A percentile compares a stretch with the other conserved stretches of the same genome.
Conservation (phyloP, 2,888 invertebrate species). For the Hypselothyrea guttata region DNA sequence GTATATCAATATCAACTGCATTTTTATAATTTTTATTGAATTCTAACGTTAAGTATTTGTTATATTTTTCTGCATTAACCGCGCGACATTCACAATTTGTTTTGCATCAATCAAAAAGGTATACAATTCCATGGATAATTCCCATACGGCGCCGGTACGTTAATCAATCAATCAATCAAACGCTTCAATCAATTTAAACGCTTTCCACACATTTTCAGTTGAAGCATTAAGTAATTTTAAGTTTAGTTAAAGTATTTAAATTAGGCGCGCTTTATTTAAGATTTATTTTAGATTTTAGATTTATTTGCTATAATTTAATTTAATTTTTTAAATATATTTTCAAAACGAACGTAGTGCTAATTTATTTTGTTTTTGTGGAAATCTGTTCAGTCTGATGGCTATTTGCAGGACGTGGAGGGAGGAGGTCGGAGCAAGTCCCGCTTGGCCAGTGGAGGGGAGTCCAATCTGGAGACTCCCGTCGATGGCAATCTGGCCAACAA, state of each 20-base stretch:
- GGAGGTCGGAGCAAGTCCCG: conserved; percentile 57
- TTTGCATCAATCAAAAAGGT: conserved; percentile 82
- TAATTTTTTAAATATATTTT: neutral
- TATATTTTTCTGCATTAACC: conserved; percentile 38
- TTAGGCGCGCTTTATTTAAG: conserved; percentile 8
- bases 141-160: conserved; percentile 84
- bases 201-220: conserved; percentile 8
- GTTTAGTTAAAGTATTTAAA: conserved; percentile 2
- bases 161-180: conserved; percentile 46
- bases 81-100: conserved; percentile 57
- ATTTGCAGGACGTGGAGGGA: conserved; percentile 80
- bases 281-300: conserved; percentile 20
- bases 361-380: conserved; percentile 48
- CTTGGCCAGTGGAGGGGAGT: conserved; percentile 45
- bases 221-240: conserved; percentile 6
- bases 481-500: conserved; percentile 55
- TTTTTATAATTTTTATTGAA: conserved; percentile 10
- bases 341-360: conserved; percentile 25
- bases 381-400: conserved; percentile 77
- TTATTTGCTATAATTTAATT: conserved; percentile 17
- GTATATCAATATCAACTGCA: conserved; percentile 11
- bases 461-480: conserved; percentile 56
- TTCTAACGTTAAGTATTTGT: conserved; percentile 34
- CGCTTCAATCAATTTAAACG: conserved; percentile 28
- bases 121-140: conserved; percentile 87